Evolutionary conservation across 2,797 vertebrate genomes (phyloP), one percentile per base, ranked within the genome.

Genomic region (Furcifer pardalis): DNA sequence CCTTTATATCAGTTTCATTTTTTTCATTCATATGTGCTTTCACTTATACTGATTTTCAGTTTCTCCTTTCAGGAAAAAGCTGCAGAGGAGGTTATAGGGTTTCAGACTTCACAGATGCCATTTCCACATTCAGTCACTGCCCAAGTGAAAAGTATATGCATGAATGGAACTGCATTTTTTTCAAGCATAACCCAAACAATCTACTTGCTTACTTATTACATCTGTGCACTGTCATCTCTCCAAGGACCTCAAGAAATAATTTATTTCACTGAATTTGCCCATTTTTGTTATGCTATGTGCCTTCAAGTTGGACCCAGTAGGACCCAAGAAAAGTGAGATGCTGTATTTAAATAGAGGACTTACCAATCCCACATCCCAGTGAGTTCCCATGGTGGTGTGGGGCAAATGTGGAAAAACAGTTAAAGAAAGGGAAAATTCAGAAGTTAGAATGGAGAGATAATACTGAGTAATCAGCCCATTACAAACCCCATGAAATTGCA

Each of bases 1-100:
- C 74, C 76, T 88, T 74, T 86, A 84, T 77, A 42, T 68, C 84
- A 52, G 71, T 85, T 84, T 91, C 30, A 63, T 21, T 4, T 86
- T 77, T 17, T 40, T 46, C 10, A 72, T 5, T 69, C 44, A 32
- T 66, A 25, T 77, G 56, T 74, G 3, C 42, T 73, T 75, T 37
- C 19, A 32, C 35, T 10, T 37, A 73, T 52, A 7, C 30, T 37
- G 35, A 62, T n/a, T n/a, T 74, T 56, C 44, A 32, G 7, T 21
- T 84, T 12, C 46, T 44, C 56, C 56, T 42, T 69, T 71, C 21
- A 75, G n/a, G 21, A 65, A n/a, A 79, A 32, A 30, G 7, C 4
- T n/a, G 5, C 78, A 56, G 32, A 52, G 32, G 12, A 65, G 7
- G 4, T 42, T 32, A n/a, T 32, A 65, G 21, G 1, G 17, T 10